Conservation (phyloP, 2,797 vertebrate genomes). For the Helostoma temminkii region DNA sequence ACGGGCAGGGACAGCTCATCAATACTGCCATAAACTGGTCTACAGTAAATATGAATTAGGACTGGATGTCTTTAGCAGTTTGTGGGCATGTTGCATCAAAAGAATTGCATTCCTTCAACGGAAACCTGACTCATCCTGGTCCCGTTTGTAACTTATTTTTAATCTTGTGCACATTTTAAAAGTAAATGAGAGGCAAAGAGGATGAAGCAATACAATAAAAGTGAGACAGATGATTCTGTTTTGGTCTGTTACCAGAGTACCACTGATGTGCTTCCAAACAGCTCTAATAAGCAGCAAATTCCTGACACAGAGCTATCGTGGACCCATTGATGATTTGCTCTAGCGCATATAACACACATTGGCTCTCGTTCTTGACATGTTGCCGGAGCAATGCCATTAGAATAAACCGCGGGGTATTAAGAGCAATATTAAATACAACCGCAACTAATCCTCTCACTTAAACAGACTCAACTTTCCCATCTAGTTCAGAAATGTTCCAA, state of each 20-base stretch:
- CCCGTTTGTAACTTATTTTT: slow-evolving; percentile 72
- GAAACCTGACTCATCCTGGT: slow-evolving; percentile 77
- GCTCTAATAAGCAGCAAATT: slow-evolving; percentile 43
- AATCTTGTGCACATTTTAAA: slow-evolving; percentile 59
- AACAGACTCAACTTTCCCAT: slow-evolving; percentile 62
- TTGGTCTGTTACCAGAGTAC: slow-evolving; percentile 43
- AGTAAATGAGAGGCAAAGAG: slow-evolving; percentile 29
- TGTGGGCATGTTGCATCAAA: slow-evolving; percentile 45
- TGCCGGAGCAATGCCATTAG: slow-evolving; percentile 56
- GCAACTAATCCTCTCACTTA: slow-evolving; percentile 64
- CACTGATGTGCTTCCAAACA: slow-evolving; percentile 64
- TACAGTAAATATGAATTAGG: slow-evolving; percentile 65
- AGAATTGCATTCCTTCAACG: slow-evolving; percentile 59
- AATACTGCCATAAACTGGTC: slow-evolving; percentile 71
- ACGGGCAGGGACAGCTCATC: slow-evolving; percentile 69
- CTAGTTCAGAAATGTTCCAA: slow-evolving; percentile 43
- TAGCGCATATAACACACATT: slow-evolving; percentile 38
- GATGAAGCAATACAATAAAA: slow-evolving; percentile 28
- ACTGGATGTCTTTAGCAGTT: slow-evolving; percentile 75
- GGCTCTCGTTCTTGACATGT: slow-evolving; percentile 57
- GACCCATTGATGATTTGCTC: slow-evolving; percentile 40
- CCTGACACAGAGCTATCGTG: slow-evolving; percentile 39
- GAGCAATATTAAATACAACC: slow-evolving; percentile 70
- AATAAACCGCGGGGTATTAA: slow-evolving; percentile 66
- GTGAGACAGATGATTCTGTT: slow-evolving; percentile 24